Conservation (phyloP, 2,888 invertebrate genomes). For the Heliconius erato region DNA sequence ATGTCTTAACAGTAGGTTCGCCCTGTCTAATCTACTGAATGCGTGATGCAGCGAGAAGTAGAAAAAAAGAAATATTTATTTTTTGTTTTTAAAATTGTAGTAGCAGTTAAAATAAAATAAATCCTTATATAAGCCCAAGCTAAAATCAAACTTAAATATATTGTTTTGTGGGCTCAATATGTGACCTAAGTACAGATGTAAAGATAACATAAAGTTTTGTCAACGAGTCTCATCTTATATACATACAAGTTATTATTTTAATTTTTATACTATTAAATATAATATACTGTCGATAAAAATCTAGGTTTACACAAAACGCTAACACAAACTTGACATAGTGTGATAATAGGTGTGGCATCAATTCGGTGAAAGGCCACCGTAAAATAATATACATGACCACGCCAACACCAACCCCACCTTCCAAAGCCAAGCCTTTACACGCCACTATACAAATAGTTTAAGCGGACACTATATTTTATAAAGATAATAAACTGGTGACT, state of each 20-base stretch:
- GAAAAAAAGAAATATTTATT: too few relatives aligned
- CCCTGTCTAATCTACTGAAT: too few relatives aligned
- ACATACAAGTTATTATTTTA: too few relatives aligned
- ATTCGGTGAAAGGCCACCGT: slow-evolving; percentile 64
- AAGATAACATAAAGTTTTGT: too few relatives aligned
- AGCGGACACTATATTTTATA: slow-evolving; percentile 30
- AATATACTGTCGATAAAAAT: background rate
- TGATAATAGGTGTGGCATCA: slow-evolving; percentile 62
- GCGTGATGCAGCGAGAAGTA: too few relatives aligned
- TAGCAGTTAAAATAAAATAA: too few relatives aligned
- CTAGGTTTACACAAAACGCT: slow-evolving; percentile 43
- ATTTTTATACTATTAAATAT: background rate
- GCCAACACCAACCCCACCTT: slow-evolving; percentile 68
- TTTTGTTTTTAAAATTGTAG: too few relatives aligned
- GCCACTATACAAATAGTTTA: slow-evolving; percentile 33
- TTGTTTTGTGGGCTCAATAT: too few relatives aligned
- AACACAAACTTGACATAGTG: slow-evolving; percentile 50
- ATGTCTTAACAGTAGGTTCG: too few relatives aligned
- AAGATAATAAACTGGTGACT: background rate
- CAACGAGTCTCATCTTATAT: background rate
- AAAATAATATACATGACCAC: slow-evolving; percentile 77
- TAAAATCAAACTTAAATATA: too few relatives aligned
- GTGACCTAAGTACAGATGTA: too few relatives aligned
- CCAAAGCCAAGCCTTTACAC: slow-evolving; percentile 71
- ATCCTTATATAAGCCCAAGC: too few relatives aligned